These are phyloP conservation scores for Bugulina stolonifera DNA, from an alignment of 2,888 invertebrate genomes.

Conservation along the genomic window DNA sequence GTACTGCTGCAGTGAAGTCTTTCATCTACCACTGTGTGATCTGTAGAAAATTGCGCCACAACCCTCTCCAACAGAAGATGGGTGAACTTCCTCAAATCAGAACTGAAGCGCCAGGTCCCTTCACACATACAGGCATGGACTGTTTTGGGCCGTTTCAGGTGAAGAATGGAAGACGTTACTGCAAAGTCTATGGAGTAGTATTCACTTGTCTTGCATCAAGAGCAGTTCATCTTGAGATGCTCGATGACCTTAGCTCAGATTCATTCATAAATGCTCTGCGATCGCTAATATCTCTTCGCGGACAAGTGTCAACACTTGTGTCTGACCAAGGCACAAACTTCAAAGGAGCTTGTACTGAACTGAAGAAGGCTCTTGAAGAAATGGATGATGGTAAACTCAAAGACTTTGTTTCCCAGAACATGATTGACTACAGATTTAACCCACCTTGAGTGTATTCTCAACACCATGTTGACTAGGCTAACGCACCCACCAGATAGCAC, in stretches of 20 bases:
- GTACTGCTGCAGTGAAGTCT: neutral
- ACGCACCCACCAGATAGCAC: too few relatives aligned
- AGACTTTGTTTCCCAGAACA: neutral
- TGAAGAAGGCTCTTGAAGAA: conserved; percentile 12
- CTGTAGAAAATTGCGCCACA: neutral
- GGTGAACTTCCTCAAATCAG: too few relatives aligned
- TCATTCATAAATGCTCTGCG: conserved; percentile 27
- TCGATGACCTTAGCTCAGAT: conserved; percentile 31
- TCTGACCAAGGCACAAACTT: conserved; percentile 33
- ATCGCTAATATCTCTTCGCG: conserved; percentile 31
- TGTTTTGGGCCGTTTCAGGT: neutral
- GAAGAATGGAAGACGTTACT: conserved; percentile 7
- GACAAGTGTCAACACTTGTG: conserved; percentile 29
- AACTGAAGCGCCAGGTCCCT: neutral
- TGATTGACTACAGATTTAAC: conserved; percentile 32
- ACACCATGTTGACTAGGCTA: too few relatives aligned
- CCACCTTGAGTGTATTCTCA: too few relatives aligned
- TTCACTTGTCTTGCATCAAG: conserved; percentile 41
- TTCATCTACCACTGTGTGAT: conserved; percentile 1
- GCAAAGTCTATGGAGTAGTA: conserved; percentile 39
- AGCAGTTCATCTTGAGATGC: conserved; percentile 39
- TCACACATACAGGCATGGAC: neutral
- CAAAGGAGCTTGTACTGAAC: conserved; percentile 31
- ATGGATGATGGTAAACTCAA: neutral
- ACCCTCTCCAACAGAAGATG: neutral